phyloP scores from a whole-genome alignment of 2,797 vertebrate species.

The Tenualosa thibaudeaui region DNA sequence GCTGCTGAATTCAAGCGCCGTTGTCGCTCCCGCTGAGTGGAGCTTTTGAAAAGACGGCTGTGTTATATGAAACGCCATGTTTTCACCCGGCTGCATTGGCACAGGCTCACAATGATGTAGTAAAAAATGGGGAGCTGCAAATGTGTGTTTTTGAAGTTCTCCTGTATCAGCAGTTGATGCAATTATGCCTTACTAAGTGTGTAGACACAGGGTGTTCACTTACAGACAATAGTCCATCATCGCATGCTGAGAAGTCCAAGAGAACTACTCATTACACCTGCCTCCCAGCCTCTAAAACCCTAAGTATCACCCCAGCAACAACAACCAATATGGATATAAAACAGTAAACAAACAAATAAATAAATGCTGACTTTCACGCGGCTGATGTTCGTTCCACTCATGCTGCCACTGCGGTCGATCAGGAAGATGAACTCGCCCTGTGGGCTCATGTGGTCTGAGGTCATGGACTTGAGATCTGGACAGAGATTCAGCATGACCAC shows the following conservation, averaged over 20 bases:
- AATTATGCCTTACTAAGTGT: neutral
- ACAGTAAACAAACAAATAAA: neutral
- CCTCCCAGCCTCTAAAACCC: too few relatives aligned
- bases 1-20: constrained; percentile 12
- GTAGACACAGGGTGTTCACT: neutral
- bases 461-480: constrained; percentile 80
- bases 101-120: neutral
- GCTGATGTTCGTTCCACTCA: constrained; percentile 82
- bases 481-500: constrained; percentile 96
- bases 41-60: neutral
- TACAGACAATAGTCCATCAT: neutral
- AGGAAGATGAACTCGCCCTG: constrained; percentile 96
- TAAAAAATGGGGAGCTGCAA: neutral
- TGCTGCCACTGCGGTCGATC: constrained; percentile 88
- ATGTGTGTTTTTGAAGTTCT: neutral
- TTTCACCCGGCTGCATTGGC: too few relatives aligned
- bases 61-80: neutral
- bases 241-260: neutral
- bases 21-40: neutral
- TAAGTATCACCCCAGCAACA: neutral
- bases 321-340: neutral
- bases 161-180: neutral
- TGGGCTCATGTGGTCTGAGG: constrained; percentile 79
- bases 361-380: constrained; percentile 79
- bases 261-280: neutral